Evolutionary conservation across 1,140 invertebrate species (phyloP).

Genomic region (Colletes gigas): DNA sequence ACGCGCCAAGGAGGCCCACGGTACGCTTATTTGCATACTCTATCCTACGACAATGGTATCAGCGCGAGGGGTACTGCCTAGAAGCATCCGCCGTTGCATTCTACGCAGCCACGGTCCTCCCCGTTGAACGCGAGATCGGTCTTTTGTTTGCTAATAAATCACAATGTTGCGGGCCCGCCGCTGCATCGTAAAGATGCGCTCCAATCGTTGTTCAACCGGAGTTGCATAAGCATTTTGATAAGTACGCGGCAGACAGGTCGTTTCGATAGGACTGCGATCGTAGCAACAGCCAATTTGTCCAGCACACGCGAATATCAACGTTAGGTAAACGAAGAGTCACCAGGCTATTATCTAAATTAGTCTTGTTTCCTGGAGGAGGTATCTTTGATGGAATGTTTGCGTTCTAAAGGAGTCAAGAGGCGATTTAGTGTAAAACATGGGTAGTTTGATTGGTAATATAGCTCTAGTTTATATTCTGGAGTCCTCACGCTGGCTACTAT

Average conservation of each 20-base stretch:
- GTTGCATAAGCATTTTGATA: neutral
- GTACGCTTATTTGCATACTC: constrained; percentile 67
- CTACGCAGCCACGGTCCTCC: constrained; percentile 4
- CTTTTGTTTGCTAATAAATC: constrained; percentile 34
- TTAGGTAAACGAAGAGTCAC: neutral
- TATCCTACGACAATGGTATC: constrained; percentile 68
- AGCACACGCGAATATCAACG: neutral
- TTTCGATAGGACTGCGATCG: no score
- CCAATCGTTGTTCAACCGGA: neutral
- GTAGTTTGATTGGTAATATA: no score
- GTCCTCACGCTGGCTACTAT: no score
- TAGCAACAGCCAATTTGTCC: neutral
- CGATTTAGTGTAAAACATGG: no score
- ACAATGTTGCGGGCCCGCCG: neutral
- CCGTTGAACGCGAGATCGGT: neutral
- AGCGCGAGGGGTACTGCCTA: constrained; percentile 26
- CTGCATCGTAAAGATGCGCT: neutral
- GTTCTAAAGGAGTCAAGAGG: no score
- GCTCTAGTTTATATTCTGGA: no score
- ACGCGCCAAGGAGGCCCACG: constrained; percentile 58
- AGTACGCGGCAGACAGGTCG: neutral
- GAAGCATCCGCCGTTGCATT: constrained; percentile 33
- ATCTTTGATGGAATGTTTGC: no score
- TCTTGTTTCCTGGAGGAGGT: neutral
- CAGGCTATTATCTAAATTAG: neutral